These are phyloP conservation scores for Drosophila pallidifrons DNA, from an alignment of 1,140 invertebrate genomes.

Conservation along the genomic window DNA sequence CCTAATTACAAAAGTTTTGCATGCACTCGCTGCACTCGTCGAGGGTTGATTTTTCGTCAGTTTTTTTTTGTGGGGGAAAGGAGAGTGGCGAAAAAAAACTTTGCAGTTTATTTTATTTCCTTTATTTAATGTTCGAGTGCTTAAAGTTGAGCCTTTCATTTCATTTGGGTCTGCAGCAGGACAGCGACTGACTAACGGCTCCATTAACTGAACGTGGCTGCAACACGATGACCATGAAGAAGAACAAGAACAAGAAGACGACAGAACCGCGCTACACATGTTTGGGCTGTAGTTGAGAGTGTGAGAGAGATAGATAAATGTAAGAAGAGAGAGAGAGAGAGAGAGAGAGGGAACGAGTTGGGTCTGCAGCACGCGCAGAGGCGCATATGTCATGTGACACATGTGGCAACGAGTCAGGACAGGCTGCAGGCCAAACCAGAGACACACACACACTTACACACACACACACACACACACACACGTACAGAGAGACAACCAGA, in stretches of 20 bases:
- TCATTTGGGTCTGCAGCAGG: constrained; percentile 41
- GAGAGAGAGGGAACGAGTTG: constrained; percentile 8
- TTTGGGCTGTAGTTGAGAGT: constrained; percentile 7
- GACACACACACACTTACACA: neutral
- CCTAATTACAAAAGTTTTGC: constrained; percentile 81
- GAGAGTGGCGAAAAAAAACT: constrained; percentile 29
- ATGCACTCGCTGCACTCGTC: constrained; percentile 63
- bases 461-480: no score
- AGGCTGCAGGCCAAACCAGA: constrained; percentile 25
- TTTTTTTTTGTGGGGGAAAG: neutral
- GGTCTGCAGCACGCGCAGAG: constrained; percentile 46
- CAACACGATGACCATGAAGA: constrained; percentile 18
- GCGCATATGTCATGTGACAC: constrained; percentile 76
- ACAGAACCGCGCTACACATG: constrained; percentile 68
- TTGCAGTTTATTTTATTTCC: constrained; percentile 77
- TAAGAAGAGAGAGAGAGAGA: constrained; percentile 3
- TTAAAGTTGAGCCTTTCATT: constrained; percentile 62
- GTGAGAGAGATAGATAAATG: neutral
- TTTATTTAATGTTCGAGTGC: constrained; percentile 71
- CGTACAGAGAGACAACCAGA: neutral
- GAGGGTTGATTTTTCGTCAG: constrained; percentile 21
- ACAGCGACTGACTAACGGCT: constrained; percentile 62
- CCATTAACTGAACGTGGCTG: constrained; percentile 57
- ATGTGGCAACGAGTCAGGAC: constrained; percentile 55
- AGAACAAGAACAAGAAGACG: constrained; percentile 13